Conservation (phyloP, 2,888 invertebrate genomes). For the Pollenia amentaria region DNA sequence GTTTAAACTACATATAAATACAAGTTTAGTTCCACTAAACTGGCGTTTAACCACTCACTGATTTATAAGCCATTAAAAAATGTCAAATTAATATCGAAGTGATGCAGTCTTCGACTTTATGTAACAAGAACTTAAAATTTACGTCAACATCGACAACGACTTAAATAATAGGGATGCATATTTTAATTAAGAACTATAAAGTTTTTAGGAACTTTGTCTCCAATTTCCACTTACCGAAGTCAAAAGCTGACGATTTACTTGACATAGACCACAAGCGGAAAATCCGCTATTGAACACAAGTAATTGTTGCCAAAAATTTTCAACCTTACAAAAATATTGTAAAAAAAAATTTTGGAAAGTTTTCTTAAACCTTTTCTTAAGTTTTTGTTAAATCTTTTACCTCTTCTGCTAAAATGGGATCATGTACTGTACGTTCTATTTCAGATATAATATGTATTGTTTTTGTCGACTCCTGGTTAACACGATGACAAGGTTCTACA, state of each 20-base stretch:
- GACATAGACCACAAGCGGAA: slow-evolving; percentile 86
- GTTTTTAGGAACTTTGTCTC: too few relatives aligned
- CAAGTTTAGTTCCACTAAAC: too few relatives aligned
- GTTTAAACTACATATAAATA: too few relatives aligned
- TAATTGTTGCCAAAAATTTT: slow-evolving; percentile 84
- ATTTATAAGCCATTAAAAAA: too few relatives aligned
- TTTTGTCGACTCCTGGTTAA: slow-evolving; percentile 84
- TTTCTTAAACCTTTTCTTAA: not conserved
- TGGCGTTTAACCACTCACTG: too few relatives aligned
- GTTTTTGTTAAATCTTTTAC: slow-evolving; percentile 72
- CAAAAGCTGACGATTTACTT: slow-evolving; percentile 85
- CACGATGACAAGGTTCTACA: slow-evolving; percentile 86
- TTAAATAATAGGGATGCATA: not conserved
- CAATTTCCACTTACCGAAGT: slow-evolving; percentile 85
- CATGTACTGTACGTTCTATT: slow-evolving; percentile 82
- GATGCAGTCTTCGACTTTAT: too few relatives aligned
- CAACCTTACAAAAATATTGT: slow-evolving; percentile 75
- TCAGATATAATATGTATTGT: slow-evolving; percentile 85
- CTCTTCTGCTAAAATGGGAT: slow-evolving; percentile 82
- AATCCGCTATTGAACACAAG: slow-evolving; percentile 83
- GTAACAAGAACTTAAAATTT: too few relatives aligned
- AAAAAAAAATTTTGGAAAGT: not conserved
- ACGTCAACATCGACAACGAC: too few relatives aligned
- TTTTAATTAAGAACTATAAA: too few relatives aligned
- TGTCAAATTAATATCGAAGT: too few relatives aligned